Evolutionary conservation across 1,140 invertebrate genomes (phyloP), one percentile per base, ranked within the genome.

Genomic region (Frieseomelitta varia): DNA sequence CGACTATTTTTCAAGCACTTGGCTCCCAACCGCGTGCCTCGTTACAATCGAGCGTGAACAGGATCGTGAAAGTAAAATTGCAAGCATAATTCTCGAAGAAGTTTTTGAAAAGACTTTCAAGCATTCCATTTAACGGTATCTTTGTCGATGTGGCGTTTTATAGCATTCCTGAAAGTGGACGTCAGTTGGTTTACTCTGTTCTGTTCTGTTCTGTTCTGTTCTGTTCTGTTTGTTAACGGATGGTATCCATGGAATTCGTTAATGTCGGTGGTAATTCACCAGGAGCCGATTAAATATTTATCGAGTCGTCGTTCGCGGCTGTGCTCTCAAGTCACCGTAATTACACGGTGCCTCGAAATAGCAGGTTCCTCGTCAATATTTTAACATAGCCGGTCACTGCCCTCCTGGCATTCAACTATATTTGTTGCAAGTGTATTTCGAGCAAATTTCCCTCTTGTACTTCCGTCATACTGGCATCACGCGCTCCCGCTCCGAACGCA

Each of bases 311-410:
- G 39, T 86, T 84, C 51, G 34, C 65, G 51, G n/a, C 55, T 61
- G 51, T 78, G 63, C 73, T 56, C 65, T 27, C 51, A 34, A 11
- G 73, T 76, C 39, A 56, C 53, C 51, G 34, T 74, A 85, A 88
- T 88, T 88, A 88, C 72, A 58, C 86, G 55, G 71, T 47, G 39
- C 55, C 76, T 81, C 73, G 68, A 89, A 89, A 89, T 89, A 89
- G 78, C 88, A 53, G 53, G 71, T 79, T 86, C 68, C 85, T 86
- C 87, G 78, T 89, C 87, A 78, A 89, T 88, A 89, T 86, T 85
- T 85, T 81, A 88, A 89, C 73, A 55, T 61, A 73, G 76, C 39
- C 69, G 88, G 87, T 87, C 88, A 77, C 81, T 80, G 85, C 53
- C 79, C 88, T 47, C 4, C 53, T 15, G 12, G 55, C 15, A 30